Evolutionary conservation across 2,888 invertebrate species (phyloP).

Genomic region (Schrankia costaestrigalis): DNA sequence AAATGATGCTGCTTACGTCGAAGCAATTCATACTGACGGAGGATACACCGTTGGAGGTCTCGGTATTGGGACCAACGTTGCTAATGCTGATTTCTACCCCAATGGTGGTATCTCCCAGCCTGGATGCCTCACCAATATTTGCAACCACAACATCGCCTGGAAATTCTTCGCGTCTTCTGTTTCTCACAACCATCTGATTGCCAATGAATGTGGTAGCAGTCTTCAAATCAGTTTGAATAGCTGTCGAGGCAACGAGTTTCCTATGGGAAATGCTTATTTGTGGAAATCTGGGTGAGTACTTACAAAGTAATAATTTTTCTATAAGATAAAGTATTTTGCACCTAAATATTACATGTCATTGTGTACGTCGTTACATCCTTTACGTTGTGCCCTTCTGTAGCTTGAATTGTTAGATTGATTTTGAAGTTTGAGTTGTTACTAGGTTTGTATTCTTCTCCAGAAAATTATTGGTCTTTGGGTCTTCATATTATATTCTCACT

Average conservation of each 20-base stretch:
- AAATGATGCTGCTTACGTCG: slow-evolving; percentile 56
- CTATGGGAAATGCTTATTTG: slow-evolving; percentile 49
- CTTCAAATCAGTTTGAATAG: slow-evolving; percentile 36
- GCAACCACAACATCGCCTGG: slow-evolving; percentile 53
- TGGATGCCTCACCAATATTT: slow-evolving; percentile 43
- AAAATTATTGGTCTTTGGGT: no score
- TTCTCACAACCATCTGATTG: slow-evolving; percentile 43
- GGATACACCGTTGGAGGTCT: slow-evolving; percentile 46
- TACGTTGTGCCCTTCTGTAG: no score
- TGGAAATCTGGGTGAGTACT: slow-evolving; percentile 46
- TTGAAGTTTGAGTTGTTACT: no score
- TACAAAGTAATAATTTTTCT: slow-evolving; percentile 2
- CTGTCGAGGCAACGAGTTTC: slow-evolving; percentile 39
- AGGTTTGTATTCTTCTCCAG: no score
- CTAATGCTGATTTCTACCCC: slow-evolving; percentile 80
- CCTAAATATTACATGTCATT: no score
- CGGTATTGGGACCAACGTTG: slow-evolving; percentile 64
- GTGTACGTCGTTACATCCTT: no score
- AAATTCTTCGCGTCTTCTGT: slow-evolving; percentile 46
- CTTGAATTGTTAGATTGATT: no score
- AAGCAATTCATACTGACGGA: slow-evolving; percentile 48
- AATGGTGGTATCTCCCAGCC: slow-evolving; percentile 69
- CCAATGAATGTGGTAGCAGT: slow-evolving; percentile 31
- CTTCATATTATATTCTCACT: no score
- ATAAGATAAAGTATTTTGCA: neutral